phyloP scores from a whole-genome alignment of 1,140 invertebrate genomes.

The Drosophila setifemur region DNA sequence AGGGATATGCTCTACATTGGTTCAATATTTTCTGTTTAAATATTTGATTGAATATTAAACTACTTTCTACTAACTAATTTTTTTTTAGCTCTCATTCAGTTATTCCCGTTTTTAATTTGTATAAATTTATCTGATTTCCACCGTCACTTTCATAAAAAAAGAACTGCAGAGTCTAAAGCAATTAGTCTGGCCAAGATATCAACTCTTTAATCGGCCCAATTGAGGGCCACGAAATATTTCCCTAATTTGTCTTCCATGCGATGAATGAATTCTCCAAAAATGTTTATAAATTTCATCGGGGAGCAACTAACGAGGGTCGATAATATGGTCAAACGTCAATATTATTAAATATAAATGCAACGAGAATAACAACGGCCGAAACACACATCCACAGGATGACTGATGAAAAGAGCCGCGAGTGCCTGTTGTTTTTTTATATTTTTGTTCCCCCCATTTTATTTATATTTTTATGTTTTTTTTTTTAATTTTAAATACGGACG shows the following conservation, averaged over 20 bases:
- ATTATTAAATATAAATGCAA: slow-evolving; percentile 69
- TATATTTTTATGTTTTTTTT: not conserved
- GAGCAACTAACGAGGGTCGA: slow-evolving; percentile 60
- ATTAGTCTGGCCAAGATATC: slow-evolving; percentile 1
- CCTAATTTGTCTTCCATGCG: slow-evolving; percentile 2
- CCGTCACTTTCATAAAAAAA: too few species aligned
- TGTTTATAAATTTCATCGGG: slow-evolving; percentile 23
- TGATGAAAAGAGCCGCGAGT: slow-evolving; percentile 64
- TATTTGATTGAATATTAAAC: too few species aligned
- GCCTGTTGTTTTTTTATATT: not conserved
- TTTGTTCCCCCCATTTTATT: too few species aligned
- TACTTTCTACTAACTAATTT: too few species aligned
- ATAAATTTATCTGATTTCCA: too few species aligned
- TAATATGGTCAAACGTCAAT: slow-evolving; percentile 56
- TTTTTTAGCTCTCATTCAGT: too few species aligned
- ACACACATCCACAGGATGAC: slow-evolving; percentile 1
- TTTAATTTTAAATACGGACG: slow-evolving; percentile 41
- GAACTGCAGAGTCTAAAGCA: not conserved
- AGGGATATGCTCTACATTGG: too few species aligned
- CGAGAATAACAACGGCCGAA: slow-evolving; percentile 16
- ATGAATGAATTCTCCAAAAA: slow-evolving; percentile 8
- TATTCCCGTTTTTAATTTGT: too few species aligned
- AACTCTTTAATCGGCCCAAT: not conserved
- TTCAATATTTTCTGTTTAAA: too few species aligned
- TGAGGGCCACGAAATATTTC: slow-evolving; percentile 10